Conservation (phyloP, 2,797 vertebrate genomes). For the Lemur catta region DNA sequence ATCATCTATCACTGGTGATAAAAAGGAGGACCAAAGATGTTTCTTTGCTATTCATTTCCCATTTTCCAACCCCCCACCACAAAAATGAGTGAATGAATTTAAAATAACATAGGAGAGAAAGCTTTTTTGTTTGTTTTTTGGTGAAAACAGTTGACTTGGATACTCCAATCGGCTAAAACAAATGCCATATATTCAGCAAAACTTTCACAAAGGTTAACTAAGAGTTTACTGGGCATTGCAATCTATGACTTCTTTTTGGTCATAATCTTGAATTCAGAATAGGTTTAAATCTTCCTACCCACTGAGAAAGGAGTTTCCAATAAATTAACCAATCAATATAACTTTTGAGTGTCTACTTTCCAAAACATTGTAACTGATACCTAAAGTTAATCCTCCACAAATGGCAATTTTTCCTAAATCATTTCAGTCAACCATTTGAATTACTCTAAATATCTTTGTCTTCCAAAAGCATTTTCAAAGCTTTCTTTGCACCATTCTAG, state of each 20-base stretch:
- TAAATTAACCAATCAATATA: background rate
- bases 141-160: background rate
- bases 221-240: background rate
- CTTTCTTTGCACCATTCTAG: background rate
- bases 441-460: background rate
- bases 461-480: background rate
- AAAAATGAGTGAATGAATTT: background rate
- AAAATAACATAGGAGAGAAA: background rate
- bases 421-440: background rate
- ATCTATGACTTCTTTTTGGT: conserved; percentile 6
- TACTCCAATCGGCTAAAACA: background rate
- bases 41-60: background rate
- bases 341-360: background rate
- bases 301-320: background rate
- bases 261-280: background rate
- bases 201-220: background rate
- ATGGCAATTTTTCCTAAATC: background rate
- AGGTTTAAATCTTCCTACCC: background rate
- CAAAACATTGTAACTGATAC: background rate
- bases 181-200: background rate
- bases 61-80: background rate
- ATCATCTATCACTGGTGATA: background rate
- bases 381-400: background rate
- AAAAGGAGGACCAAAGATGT: background rate
- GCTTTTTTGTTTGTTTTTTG: background rate